These are phyloP conservation scores for Eutolmus rufibarbis DNA, from an alignment of 2,888 invertebrate genomes.

Conservation along the genomic window DNA sequence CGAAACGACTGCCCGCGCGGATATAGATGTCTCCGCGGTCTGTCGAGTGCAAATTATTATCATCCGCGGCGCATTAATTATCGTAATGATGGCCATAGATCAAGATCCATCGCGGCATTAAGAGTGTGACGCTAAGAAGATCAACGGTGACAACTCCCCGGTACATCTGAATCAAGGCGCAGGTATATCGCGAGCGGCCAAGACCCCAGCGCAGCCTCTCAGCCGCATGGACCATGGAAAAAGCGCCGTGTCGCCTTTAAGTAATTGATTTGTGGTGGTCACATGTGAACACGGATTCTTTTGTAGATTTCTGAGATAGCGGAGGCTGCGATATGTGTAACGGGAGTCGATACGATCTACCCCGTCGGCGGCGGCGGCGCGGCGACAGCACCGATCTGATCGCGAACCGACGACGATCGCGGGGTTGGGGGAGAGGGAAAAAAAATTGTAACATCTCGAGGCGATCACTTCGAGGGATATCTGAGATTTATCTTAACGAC, in stretches of 20 bases:
- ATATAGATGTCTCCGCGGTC: conserved; percentile 22
- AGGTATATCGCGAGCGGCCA: background rate
- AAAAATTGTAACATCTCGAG: conserved; percentile 1
- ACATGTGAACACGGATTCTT: conserved; percentile 28
- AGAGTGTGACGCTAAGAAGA: conserved; percentile 35
- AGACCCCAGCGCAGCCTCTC: background rate
- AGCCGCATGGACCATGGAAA: background rate
- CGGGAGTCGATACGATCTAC: background rate
- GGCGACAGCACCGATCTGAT: background rate
- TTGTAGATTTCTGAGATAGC: conserved; percentile 9
- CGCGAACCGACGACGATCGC: too few relatives aligned
- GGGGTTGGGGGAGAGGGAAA: background rate
- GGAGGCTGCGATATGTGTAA: background rate
- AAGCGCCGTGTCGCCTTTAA: background rate
- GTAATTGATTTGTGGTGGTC: conserved; percentile 21
- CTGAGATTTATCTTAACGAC: conserved; percentile 32
- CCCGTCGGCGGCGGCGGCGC: background rate
- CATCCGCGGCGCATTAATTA: conserved; percentile 37
- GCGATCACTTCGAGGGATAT: background rate
- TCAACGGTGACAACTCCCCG: conserved; percentile 16
- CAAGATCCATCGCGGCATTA: conserved; percentile 36
- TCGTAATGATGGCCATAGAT: conserved; percentile 39
- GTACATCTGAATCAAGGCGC: conserved; percentile 23
- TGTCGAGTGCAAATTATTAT: conserved; percentile 40
- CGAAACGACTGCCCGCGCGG: background rate